phyloP scores from a whole-genome alignment of 2,797 vertebrate species.

The Mycteria americana region DNA sequence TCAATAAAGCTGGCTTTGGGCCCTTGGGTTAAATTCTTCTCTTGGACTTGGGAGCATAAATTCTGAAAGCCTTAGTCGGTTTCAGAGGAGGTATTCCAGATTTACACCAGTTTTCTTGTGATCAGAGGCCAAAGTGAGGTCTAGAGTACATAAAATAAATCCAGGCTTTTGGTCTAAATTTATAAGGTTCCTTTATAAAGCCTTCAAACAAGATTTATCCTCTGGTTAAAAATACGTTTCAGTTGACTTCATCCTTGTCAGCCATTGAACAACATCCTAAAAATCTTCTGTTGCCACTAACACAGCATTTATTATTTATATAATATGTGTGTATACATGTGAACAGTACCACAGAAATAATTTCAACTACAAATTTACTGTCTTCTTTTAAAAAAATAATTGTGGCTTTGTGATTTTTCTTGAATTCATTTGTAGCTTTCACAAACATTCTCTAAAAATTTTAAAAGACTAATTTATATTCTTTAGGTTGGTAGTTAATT shows the following conservation, averaged over 20 bases:
- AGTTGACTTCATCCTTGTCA: neutral
- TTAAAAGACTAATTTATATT: neutral
- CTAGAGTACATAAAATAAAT: constrained; percentile 1
- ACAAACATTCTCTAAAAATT: neutral
- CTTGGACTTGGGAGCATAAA: neutral
- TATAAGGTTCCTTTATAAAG: constrained; percentile 8
- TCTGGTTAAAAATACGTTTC: neutral
- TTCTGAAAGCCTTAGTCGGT: neutral
- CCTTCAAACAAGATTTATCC: constrained; percentile 3
- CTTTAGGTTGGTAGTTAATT: neutral
- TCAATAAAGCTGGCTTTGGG: neutral
- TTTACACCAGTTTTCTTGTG: constrained; percentile 12
- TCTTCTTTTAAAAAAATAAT: neutral
- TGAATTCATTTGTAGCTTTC: neutral
- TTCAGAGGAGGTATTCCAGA: neutral
- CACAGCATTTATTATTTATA: neutral
- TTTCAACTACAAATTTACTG: neutral
- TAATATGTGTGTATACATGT: neutral
- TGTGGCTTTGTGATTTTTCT: neutral
- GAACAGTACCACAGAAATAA: neutral
- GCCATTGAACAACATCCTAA: neutral
- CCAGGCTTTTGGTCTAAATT: constrained; percentile 13
- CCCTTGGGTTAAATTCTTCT: neutral
- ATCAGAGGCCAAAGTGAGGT: constrained; percentile 10
- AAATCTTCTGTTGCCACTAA: neutral